Base-by-base conservation (phyloP, 2,797 vertebrate species). In the Serranus cabrilla region DNA sequence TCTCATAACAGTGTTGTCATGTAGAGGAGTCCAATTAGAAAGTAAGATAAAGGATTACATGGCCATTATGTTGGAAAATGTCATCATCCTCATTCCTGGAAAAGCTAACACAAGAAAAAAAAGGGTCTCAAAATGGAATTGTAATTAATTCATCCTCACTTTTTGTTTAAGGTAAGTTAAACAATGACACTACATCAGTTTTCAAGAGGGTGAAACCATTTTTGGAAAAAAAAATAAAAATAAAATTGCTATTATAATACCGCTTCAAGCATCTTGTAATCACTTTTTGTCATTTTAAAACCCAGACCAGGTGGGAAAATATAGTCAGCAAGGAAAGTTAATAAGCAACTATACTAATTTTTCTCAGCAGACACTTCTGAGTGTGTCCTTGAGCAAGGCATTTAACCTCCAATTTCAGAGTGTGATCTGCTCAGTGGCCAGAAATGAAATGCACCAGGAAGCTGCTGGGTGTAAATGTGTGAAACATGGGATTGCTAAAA, bases 341-440 rank as follows among this genome's bases (percentile, higher is more conserved):
- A 71, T 43, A 25, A 52, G 62, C 16, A 71, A 45, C 56, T 14
- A 1, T 11, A 1, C 27, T 57, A 34, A 37, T 67, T 52, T 34
- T 13, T 55, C n/a, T 23, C 20, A 45, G n/a, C 43, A 34, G 43
- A 70, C 67, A 63, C 71, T 75, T 64, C 49, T 54, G 39, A 75
- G 46, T 49, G 23, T 57, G 59, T 84, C 63, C 42, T 68, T 71
- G 50, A 83, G 55, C 60, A 59, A 67, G 25, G 63, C 64, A 54
- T 52, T 71, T 75, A 47, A 57, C 42, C 57, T 17, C 21, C 25
- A 64, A 39, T 69, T 60, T 51, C 4, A 21, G 49, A 1, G 0
- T 50, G 37, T 57, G 72, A 62, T 46, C 62, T 61, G 31, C 60
- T 68, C 31, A 56, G 39, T 66, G 60, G 4, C 21, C 52, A 66